phyloP scores from a whole-genome alignment of 2,113 vertebrate genomes.

The Triplophysa dalaica region DNA sequence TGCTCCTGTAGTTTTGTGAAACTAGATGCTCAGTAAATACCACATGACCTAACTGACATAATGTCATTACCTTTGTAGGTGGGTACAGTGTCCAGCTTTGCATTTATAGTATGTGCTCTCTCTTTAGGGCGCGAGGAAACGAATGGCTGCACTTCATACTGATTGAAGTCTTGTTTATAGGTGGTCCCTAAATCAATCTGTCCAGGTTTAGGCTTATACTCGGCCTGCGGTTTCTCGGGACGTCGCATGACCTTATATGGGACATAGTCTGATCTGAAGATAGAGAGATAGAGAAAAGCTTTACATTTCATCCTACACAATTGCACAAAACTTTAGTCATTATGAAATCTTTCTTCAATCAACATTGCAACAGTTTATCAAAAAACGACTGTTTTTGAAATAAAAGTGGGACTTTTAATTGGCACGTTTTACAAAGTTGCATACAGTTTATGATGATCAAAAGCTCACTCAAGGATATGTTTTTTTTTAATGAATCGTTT shows the following conservation, averaged over 20 bases:
- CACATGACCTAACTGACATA: neutral
- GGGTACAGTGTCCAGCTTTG: constrained; percentile 79
- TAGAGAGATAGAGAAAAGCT: neutral
- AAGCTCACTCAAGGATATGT: neutral
- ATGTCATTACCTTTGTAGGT: constrained; percentile 80
- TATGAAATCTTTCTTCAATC: too few species aligned
- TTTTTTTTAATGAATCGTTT: too few species aligned
- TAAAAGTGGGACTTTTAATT: too few species aligned
- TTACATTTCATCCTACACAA: neutral
- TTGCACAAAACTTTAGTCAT: neutral
- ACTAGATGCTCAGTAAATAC: neutral
- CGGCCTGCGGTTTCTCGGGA: constrained; percentile 60
- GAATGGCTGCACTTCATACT: constrained; percentile 71
- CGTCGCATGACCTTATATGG: constrained; percentile 70
- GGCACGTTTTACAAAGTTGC: too few species aligned
- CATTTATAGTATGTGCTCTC: constrained; percentile 57
- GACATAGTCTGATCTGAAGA: constrained; percentile 77
- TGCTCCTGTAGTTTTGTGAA: too few species aligned
- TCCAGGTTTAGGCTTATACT: constrained; percentile 71
- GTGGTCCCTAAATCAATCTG: constrained; percentile 77
- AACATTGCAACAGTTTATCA: too few species aligned
- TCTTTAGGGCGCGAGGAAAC: constrained; percentile 69
- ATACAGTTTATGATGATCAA: neutral
- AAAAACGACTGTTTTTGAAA: too few species aligned
- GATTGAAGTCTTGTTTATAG: constrained; percentile 77